These are phyloP conservation scores for Psettodes erumei DNA, from an alignment of 2,113 vertebrate genomes.

Conservation along the genomic window DNA sequence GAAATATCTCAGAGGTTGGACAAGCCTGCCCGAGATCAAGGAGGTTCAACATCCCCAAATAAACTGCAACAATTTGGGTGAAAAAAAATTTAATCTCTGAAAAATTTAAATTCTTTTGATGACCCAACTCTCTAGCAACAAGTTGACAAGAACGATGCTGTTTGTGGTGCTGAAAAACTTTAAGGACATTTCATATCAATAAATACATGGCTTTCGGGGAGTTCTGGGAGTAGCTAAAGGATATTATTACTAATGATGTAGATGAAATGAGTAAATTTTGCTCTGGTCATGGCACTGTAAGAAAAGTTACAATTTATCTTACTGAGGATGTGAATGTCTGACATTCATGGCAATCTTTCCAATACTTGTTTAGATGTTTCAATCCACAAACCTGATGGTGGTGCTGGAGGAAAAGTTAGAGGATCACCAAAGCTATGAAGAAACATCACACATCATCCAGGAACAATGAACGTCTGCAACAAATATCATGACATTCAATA, in stretches of 20 bases:
- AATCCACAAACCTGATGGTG: neutral
- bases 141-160: neutral
- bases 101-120: neutral
- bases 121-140: neutral
- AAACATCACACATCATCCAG: conserved; percentile 6
- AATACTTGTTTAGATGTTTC: neutral
- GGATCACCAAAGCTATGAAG: neutral
- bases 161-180: neutral
- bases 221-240: neutral
- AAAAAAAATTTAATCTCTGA: too few species aligned
- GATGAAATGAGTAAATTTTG: neutral
- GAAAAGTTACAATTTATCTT: neutral
- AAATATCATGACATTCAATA: neutral
- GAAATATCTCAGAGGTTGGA: conserved; percentile 41
- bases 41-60: neutral
- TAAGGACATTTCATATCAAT: neutral
- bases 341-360: neutral
- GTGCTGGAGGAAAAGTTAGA: neutral
- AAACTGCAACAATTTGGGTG: neutral
- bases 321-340: neutral
- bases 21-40: conserved; percentile 5
- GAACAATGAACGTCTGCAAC: neutral
- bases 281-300: neutral
- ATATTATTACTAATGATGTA: neutral
- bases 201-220: neutral